These are phyloP conservation scores for Hippocampus comes DNA, from an alignment of 2,113 vertebrate genomes.

Conservation along the genomic window DNA sequence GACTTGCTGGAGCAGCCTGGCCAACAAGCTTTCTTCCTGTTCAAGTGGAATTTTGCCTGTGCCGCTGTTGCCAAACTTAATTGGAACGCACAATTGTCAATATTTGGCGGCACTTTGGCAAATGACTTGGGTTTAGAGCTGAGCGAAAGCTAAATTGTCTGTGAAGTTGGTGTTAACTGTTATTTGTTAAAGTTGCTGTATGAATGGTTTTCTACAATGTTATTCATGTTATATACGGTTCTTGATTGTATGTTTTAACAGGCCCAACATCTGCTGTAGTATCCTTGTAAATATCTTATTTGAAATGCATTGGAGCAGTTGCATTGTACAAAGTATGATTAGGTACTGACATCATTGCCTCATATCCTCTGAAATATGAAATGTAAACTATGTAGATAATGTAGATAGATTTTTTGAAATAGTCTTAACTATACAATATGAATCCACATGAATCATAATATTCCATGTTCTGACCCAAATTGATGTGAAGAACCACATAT, in stretches of 20 bases:
- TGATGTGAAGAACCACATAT: not conserved
- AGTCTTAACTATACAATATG: not conserved
- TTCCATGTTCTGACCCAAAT: not conserved
- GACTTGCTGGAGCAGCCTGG: no score
- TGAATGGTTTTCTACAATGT: not conserved
- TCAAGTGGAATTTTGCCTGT: not conserved
- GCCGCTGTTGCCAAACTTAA: not conserved
- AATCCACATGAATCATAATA: not conserved
- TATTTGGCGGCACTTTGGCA: not conserved
- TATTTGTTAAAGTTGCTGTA: not conserved
- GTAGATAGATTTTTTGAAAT: slow-evolving; percentile 17
- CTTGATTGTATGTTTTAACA: not conserved
- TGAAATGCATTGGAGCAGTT: not conserved
- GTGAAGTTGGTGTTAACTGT: not conserved
- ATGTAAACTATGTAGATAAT: slow-evolving; percentile 29
- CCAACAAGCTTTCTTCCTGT: not conserved
- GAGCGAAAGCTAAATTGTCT: not conserved
- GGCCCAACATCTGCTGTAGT: slow-evolving; percentile 1
- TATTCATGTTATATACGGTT: not conserved
- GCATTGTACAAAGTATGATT: not conserved
- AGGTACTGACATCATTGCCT: not conserved
- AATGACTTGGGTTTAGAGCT: not conserved
- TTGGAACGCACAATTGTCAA: not conserved
- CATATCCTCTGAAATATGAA: slow-evolving; percentile 2
- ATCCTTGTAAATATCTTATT: not conserved